Base-by-base conservation (phyloP, 2,888 invertebrate genomes). In the Meliscaeva auricollis region DNA sequence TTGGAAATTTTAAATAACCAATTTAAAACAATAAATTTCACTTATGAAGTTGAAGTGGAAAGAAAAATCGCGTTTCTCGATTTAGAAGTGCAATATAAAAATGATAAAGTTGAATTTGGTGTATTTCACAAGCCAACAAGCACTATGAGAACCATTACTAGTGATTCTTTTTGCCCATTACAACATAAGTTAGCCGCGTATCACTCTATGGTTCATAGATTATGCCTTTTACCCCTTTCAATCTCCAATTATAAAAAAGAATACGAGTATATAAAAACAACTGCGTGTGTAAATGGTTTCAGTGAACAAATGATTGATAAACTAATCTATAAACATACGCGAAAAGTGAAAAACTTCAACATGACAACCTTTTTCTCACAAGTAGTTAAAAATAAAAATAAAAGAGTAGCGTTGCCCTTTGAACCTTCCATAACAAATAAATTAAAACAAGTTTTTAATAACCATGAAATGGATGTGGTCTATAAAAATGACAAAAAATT, bases 1-100 rank as follows among this genome's bases (percentile, higher is more conserved):
- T 50, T 50, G 22, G 22, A 9, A 50, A 22, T 22, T 22, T 22
- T 50, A 15, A 50, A 50, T 50, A 50, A 22, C 22, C 50, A 50
- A 50, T 50, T 50, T 22, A 7, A 50, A 50, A 50, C 50, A 50
- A 50, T 50, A 22, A 20, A 20, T 22, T 22, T 50, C 50, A 50
- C 50, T 5, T 11, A 50, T 11, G 20, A 22, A 50, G 11, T 22
- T 9, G 50, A 50, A 50, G 15, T 15, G 3, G 50, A 22, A 1
- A 50, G 20, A 48, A 48, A 48, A 48, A 48, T 48, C 13, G 48
- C 2, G 13, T 48, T 41, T 41, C 41, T 41, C 3, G 41, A 41
- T 13, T 41, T 41, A 13, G 41, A 41, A 41, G 13, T 41, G 11
- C 41, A 41, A 41, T 41, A 41, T 41, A 13, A 13, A 13, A 22